Conservation (phyloP, 2,113 vertebrate species). For the Xiphophorus hellerii region DNA sequence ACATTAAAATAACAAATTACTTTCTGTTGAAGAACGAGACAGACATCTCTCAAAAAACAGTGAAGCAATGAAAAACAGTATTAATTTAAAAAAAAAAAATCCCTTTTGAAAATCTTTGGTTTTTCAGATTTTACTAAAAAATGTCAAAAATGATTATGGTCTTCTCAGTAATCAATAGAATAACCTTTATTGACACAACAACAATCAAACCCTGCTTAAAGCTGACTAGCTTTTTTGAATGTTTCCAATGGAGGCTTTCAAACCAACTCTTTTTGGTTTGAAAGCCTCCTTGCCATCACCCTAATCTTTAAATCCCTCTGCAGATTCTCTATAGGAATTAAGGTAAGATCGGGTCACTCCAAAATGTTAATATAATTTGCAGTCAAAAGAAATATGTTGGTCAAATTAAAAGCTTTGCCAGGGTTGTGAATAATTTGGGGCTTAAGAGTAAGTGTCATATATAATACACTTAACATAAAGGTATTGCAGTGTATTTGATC, state of each 20-base stretch:
- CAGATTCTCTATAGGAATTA: no score
- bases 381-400: not conserved
- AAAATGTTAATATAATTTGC: no score
- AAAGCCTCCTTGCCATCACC: no score
- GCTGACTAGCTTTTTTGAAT: not conserved
- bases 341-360: no score
- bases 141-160: not conserved
- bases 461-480: not conserved
- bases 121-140: no score
- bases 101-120: no score
- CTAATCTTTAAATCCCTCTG: no score
- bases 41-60: not conserved
- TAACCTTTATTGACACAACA: not conserved
- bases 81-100: no score
- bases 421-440: not conserved
- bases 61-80: not conserved
- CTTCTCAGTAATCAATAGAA: no score
- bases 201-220: not conserved
- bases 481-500: not conserved
- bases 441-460: not conserved
- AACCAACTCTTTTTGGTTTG: no score
- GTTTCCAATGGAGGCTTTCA: no score
- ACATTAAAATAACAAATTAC: not conserved
- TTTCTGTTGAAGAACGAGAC: no score
- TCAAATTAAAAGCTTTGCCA: not conserved